A percentile compares a stretch with the other conserved stretches of the same genome.
phyloP scores from a whole-genome alignment of 2,888 invertebrate species.

The Leptopilina myrica region DNA sequence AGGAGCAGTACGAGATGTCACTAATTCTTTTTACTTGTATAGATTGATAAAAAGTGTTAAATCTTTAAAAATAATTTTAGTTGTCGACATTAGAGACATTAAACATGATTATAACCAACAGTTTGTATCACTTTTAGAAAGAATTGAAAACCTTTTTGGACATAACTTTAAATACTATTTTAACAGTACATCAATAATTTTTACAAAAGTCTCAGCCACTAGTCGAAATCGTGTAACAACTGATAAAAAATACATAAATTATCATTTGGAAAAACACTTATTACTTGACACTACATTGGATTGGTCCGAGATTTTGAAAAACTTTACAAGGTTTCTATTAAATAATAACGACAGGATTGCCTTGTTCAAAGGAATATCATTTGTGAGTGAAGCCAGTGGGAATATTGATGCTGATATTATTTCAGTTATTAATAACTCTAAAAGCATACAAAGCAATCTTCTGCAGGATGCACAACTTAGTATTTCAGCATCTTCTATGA shows the following conservation, averaged over 20 bases:
- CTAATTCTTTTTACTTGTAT: slow-evolving; percentile 20
- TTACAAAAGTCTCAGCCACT: slow-evolving; percentile 34
- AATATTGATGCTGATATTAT: background rate
- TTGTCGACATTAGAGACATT: background rate
- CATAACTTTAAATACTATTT: background rate
- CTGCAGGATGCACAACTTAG: background rate
- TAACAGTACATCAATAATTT: slow-evolving; percentile 14
- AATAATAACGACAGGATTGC: slow-evolving; percentile 6
- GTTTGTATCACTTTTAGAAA: background rate
- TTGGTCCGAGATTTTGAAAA: background rate
- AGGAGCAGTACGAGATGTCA: background rate
- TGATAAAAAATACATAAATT: background rate
- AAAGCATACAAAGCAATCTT: background rate
- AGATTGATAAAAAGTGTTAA: slow-evolving; percentile 7
- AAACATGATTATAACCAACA: too few relatives aligned
- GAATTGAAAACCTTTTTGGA: background rate
- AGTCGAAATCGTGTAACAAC: background rate
- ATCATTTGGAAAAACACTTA: too few relatives aligned
- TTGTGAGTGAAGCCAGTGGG: background rate
- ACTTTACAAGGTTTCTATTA: background rate
- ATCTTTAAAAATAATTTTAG: slow-evolving; percentile 29
- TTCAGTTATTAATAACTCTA: background rate
- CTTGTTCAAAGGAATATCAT: slow-evolving; percentile 1
- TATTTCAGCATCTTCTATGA: background rate
- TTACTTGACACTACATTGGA: too few relatives aligned